These are phyloP conservation scores for Rambutsinella grinnellia DNA, from an alignment of 2,888 invertebrate species.

Conservation along the genomic window DNA sequence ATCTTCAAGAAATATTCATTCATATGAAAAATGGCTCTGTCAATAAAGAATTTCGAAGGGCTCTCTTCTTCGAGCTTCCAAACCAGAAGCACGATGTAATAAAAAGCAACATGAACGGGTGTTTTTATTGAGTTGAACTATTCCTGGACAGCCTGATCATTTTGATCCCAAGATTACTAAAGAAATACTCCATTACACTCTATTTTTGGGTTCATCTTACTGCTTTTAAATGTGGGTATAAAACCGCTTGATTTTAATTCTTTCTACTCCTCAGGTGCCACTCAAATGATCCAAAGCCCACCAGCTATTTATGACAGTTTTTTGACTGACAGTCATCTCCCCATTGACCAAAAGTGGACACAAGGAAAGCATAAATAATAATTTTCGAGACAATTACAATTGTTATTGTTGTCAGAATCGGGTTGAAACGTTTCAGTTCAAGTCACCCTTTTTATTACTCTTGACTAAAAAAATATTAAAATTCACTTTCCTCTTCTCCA, in stretches of 20 bases:
- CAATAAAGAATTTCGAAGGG: conserved; percentile 64
- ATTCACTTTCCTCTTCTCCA: conserved; percentile 1
- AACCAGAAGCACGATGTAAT: conserved; percentile 43
- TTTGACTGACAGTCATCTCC: conserved; percentile 54
- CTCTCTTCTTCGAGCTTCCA: conserved; percentile 39
- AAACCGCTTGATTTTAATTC: neutral
- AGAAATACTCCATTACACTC: conserved; percentile 26
- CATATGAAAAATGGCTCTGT: conserved; percentile 65
- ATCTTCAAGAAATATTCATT: conserved; percentile 3
- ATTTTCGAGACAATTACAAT: neutral
- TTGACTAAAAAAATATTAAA: neutral
- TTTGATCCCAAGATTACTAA: too few relatives aligned
- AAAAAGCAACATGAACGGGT: too few relatives aligned
- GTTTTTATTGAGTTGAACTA: too few relatives aligned
- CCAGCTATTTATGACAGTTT: conserved; percentile 55
- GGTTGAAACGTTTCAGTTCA: neutral
- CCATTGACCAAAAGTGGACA: conserved; percentile 6
- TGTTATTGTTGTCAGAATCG: too few relatives aligned
- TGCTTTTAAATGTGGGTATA: conserved; percentile 16
- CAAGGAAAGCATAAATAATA: neutral
- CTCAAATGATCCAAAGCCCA: conserved; percentile 54
- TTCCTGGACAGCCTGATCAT: too few relatives aligned
- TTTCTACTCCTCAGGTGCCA: neutral
- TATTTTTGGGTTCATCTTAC: conserved; percentile 39
- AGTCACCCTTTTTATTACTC: neutral